Evolutionary conservation across 2,888 invertebrate genomes (phyloP).

Genomic region (Folsomia candida): DNA sequence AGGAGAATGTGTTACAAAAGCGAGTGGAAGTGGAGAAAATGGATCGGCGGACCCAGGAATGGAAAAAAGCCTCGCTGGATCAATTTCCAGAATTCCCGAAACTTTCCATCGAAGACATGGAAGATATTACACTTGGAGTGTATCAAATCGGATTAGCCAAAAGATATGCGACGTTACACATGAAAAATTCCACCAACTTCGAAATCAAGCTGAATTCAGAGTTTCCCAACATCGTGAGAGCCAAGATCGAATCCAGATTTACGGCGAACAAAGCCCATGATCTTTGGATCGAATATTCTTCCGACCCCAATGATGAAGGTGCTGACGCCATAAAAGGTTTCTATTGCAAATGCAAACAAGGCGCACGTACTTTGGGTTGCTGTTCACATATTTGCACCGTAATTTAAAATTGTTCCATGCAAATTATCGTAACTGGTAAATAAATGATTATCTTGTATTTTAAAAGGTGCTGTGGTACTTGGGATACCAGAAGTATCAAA

Average conservation of each 20-base stretch:
- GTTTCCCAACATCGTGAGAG: neutral
- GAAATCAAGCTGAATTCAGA: neutral
- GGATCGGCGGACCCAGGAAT: neutral
- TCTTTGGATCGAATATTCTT: neutral
- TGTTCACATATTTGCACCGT: no score
- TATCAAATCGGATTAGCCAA: neutral
- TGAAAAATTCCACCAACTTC: neutral
- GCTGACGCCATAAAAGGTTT: no score
- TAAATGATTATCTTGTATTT: no score
- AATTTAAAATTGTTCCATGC: neutral
- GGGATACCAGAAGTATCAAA: neutral
- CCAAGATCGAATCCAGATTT: neutral
- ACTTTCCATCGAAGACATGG: neutral
- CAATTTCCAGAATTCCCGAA: neutral
- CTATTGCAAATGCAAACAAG: no score
- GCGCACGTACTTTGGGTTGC: no score
- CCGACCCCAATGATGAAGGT: no score
- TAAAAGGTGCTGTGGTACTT: neutral
- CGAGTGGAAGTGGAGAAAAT: neutral
- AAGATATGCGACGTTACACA: neutral
- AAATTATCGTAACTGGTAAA: neutral
- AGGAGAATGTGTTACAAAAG: neutral
- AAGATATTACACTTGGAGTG: neutral
- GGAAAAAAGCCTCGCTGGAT: neutral
- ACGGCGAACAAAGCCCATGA: neutral